phyloP scores from a whole-genome alignment of 2,113 vertebrate species.

The Piprites chloris region DNA sequence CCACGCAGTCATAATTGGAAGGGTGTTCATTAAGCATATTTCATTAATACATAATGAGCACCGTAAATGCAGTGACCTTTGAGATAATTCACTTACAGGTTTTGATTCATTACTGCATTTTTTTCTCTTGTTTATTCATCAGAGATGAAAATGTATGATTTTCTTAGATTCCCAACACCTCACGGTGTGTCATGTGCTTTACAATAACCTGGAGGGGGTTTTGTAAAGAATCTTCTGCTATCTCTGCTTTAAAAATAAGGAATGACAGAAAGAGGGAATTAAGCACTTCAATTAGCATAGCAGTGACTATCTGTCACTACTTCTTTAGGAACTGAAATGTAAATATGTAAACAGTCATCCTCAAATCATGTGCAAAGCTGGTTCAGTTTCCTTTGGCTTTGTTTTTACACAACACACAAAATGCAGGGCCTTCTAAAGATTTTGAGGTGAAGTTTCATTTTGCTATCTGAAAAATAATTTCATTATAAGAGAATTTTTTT shows the following conservation, averaged over 20 bases:
- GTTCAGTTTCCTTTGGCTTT: neutral
- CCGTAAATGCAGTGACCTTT: conserved; percentile 10
- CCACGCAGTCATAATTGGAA: neutral
- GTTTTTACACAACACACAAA: accelerated
- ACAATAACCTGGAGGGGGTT: neutral
- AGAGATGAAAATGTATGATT: neutral
- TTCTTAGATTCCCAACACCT: neutral
- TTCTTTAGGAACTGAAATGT: neutral
- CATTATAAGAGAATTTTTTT: neutral
- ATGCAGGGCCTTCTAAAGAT: neutral
- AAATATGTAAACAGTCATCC: neutral
- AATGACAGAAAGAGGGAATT: neutral
- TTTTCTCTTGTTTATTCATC: neutral
- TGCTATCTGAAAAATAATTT: neutral
- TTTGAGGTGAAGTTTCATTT: neutral
- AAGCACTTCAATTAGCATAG: neutral
- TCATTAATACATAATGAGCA: neutral
- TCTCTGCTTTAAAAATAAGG: neutral
- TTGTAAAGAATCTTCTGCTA: neutral
- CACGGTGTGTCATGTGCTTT: neutral
- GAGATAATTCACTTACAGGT: neutral
- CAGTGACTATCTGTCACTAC: neutral
- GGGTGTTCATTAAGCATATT: neutral
- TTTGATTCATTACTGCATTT: conserved; percentile 3
- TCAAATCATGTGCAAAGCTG: neutral